A percentile compares a stretch with the other conserved stretches of the same genome.
Conservation (phyloP, 2,113 vertebrate species). For the Hystrix brachyura region DNA sequence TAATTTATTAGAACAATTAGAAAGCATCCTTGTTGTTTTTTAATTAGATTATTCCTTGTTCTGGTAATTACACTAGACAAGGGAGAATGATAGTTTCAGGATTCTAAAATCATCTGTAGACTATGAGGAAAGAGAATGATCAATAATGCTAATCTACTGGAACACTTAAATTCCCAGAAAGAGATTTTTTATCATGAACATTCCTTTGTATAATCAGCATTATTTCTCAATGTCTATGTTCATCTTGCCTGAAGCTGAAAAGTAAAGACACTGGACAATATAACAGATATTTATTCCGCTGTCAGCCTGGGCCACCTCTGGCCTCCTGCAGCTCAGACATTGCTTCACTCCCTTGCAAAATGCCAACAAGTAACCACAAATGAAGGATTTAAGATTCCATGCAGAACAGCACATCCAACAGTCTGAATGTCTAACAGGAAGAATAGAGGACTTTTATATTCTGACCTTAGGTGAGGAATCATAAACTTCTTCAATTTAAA, state of each 20-base stretch:
- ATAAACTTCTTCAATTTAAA: slow-evolving; percentile 42
- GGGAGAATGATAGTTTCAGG: slow-evolving; percentile 86
- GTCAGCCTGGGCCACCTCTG: slow-evolving; percentile 34
- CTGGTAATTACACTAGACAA: slow-evolving; percentile 87
- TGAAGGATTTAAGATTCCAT: slow-evolving; percentile 67
- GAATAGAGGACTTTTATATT: background rate
- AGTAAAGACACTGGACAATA: slow-evolving; percentile 60
- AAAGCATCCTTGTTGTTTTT: slow-evolving; percentile 87
- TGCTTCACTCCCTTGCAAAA: slow-evolving; percentile 68
- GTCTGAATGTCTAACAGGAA: slow-evolving; percentile 40
- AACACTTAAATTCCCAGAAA: slow-evolving; percentile 87
- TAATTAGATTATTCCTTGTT: slow-evolving; percentile 87
- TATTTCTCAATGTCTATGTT: slow-evolving; percentile 81
- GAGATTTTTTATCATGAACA: slow-evolving; percentile 82
- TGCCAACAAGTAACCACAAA: slow-evolving; percentile 58
- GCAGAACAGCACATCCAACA: background rate
- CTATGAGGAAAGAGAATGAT: slow-evolving; percentile 82
- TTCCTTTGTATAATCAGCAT: slow-evolving; percentile 80
- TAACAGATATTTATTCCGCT: slow-evolving; percentile 67
- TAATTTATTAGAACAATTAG: slow-evolving; percentile 88
- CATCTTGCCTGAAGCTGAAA: slow-evolving; percentile 66
- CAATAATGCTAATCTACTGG: slow-evolving; percentile 88
- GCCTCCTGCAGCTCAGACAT: slow-evolving; percentile 55
- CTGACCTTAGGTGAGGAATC: background rate
- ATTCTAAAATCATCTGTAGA: slow-evolving; percentile 87